Percentiles rank a stretch among this genome's conserved stretches.
Conservation (phyloP, 2,888 invertebrate species). For the Alloplasta piceator region DNA sequence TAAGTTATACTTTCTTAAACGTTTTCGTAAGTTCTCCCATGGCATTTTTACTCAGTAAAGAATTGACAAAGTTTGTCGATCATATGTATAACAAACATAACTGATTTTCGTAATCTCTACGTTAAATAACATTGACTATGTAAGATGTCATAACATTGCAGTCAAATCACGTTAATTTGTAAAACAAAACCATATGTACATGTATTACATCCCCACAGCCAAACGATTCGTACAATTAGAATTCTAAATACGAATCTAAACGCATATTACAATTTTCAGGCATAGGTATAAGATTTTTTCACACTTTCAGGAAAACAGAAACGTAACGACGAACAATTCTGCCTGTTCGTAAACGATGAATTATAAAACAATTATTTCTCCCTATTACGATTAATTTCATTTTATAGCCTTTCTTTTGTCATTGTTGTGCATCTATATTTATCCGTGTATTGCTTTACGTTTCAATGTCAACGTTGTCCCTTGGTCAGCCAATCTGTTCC, state of each 20-base stretch:
- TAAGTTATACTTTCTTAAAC: constrained; percentile 79
- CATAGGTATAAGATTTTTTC: constrained; percentile 11
- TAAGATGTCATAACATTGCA: constrained; percentile 70
- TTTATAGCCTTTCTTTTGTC: constrained; percentile 73
- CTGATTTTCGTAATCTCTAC: constrained; percentile 15
- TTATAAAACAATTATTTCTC: constrained; percentile 25
- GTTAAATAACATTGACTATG: constrained; percentile 24
- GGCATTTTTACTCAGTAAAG: background rate
- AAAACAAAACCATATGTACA: constrained; percentile 10
- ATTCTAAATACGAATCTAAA: constrained; percentile 44
- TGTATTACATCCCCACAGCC: constrained; percentile 25
- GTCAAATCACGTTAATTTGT: constrained; percentile 75
- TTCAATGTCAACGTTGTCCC: constrained; percentile 63
- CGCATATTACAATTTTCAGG: constrained; percentile 16
- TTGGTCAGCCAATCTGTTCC: constrained; percentile 78
- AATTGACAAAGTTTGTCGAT: background rate
- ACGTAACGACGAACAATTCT: constrained; percentile 32
- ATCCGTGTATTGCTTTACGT: constrained; percentile 60
- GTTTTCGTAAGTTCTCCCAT: constrained; percentile 73
- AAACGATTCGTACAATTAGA: constrained; percentile 30
- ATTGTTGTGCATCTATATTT: constrained; percentile 40
- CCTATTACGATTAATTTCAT: constrained; percentile 47
- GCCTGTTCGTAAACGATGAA: constrained; percentile 22
- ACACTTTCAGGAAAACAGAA: constrained; percentile 11
- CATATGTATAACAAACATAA: background rate